Base-by-base conservation (phyloP, 1,140 invertebrate genomes). In the Drosophila arizonae region DNA sequence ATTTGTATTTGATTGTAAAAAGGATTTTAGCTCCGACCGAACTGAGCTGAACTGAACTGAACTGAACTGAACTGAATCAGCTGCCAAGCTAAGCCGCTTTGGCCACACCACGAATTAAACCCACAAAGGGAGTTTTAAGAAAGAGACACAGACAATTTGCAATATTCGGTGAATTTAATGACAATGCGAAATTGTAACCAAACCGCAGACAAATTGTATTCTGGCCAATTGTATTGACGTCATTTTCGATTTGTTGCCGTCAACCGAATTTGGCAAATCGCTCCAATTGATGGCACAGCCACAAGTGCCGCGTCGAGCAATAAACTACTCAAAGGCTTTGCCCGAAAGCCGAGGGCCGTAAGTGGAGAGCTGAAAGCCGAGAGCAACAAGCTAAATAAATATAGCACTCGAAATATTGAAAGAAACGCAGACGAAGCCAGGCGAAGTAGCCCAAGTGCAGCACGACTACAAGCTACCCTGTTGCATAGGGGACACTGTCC, bases 381-480 rank as follows among this genome's bases (percentile, higher is more conserved):
- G 54, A 72, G 70, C 64, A 72, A 72, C 63, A 67, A 67, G 70
- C 70, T 67, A 60, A 72, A 72, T 72, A 72, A 72, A 72, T 72
- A 65, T 65, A 72, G 24, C 61, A 43, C 52, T 65, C 17, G 51
- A 70, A 55, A 41, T 50, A 70, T 56, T 50, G 60, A 17, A 41
- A 51, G 24, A 57, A 58, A 9, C 46, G 15, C 43, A n/a, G 43
- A 13, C 13, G 43, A 9, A 33, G 33, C 0, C 33, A 10, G 33
- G 0, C 0, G 6, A 4, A 8, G 28, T 5, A 30, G 28, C 28
- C 6, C 28, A 30, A 45, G n/a, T 17, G 36, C 3, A 39, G 36
- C 36, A 3, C 10, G 10, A 39, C 36, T 13, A 4, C 4, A 11
- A 11, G 36, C 1, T 39, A 39, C 11, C 36, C 36, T 39, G 33